Base-by-base conservation (phyloP, 2,797 vertebrate genomes). In the Onychomys leucogaster region DNA sequence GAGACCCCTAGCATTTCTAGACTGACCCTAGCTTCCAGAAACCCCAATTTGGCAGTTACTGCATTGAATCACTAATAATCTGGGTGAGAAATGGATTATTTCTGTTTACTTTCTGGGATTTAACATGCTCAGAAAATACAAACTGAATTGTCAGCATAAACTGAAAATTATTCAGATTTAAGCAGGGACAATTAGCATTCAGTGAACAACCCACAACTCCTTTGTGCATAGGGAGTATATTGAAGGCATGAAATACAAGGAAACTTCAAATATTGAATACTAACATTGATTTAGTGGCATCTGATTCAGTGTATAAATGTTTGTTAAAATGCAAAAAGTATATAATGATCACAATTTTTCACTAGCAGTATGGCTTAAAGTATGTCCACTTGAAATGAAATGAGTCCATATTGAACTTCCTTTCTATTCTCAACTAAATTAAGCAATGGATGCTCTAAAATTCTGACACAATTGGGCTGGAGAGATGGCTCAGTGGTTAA, bases 41-140 rank as follows among this genome's bases (percentile, higher is more conserved):
- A 67, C n/a, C 57, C 81, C 80, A 93, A 87, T 82, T 90, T 67
- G 93, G 25, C 9, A 94, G 49, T n/a, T 94, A 32, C 46, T n/a
- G 37, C 2, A 65, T 52, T 86, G 91, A 95, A 69, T 87, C 83
- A 93, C 75, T 75, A 78, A 91, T 23, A 0, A 84, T 73, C 86
- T 84, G 61, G 12, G 49, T 75, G 34, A 86, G 46, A 75, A 19
- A 63, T 6, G 65, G 65, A 14, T 55, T 77, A 75, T 89, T 96
- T 95, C 52, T 94, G n/a, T 90, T 96, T 95, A 85, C 52, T 94
- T 92, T 90, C 27, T 76, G 17, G 25, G n/a, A 3, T 34, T 91
- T 73, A 14, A 81, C 73, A 78, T 46, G 12, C 49, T 96, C 52
- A 85, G 83, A 59, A 95, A 84, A 94, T 88, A 59, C 6, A 96